Conservation (phyloP, 2,797 vertebrate genomes). For the Anisognathus igniventris region DNA sequence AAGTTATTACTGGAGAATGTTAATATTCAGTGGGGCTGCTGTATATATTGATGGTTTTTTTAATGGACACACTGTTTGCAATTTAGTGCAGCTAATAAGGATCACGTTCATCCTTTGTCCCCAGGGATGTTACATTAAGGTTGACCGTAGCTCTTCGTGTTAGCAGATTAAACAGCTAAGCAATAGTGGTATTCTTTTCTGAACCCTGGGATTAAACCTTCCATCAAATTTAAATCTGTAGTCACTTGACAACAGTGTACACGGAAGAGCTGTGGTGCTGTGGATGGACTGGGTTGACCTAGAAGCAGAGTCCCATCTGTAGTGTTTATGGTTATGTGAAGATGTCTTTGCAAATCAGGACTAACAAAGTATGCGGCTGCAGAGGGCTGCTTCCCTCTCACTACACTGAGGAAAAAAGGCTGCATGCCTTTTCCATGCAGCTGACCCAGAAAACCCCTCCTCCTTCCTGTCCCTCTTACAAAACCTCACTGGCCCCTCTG, state of each 20-base stretch:
- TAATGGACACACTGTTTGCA: background rate
- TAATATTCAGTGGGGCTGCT: background rate
- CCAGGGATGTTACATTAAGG: background rate
- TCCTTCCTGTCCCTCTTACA: background rate
- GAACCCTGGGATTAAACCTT: slow-evolving; percentile 17
- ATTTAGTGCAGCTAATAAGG: background rate
- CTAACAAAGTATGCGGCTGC: slow-evolving; percentile 33
- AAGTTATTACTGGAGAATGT: slow-evolving; percentile 26
- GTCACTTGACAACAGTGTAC: background rate
- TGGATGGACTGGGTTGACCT: slow-evolving; percentile 38
- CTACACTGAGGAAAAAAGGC: background rate
- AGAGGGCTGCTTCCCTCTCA: background rate
- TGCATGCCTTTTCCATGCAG: background rate
- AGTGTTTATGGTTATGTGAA: slow-evolving; percentile 45
- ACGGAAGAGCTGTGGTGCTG: background rate
- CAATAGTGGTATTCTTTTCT: slow-evolving; percentile 7
- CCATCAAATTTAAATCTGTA: background rate
- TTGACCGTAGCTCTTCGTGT: background rate
- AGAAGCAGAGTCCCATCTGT: slow-evolving; percentile 48
- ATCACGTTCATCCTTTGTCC: slow-evolving; percentile 28
- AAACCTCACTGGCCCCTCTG: slow-evolving; percentile 7
- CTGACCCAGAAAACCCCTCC: slow-evolving; percentile 57
- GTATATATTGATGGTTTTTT: background rate
- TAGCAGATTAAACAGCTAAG: slow-evolving; percentile 50
- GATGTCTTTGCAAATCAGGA: slow-evolving; percentile 49